Conservation (phyloP, 2,113 vertebrate genomes). For the Bettongia penicillata region DNA sequence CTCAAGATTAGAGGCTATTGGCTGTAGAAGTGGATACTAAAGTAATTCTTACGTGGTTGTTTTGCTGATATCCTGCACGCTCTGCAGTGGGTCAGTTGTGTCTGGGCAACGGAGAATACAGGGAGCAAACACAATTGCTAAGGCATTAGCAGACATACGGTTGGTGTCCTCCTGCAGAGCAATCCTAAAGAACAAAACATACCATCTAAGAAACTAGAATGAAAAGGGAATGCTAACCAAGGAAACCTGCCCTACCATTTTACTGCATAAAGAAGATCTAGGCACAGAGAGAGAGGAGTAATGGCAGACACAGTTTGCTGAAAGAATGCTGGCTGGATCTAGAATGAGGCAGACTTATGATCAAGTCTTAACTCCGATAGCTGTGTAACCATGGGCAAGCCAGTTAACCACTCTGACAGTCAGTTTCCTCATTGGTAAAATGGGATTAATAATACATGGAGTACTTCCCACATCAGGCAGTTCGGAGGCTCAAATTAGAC, state of each 20-base stretch:
- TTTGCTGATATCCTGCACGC: conserved; percentile 97
- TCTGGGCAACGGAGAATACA: conserved; percentile 98
- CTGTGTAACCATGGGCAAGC: not conserved
- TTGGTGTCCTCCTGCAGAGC: conserved; percentile 97
- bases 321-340: not conserved
- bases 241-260: not conserved
- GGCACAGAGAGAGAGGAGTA: not conserved
- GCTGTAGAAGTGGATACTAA: not conserved
- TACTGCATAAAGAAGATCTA: not conserved
- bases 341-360: not conserved
- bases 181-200: conserved; percentile 86
- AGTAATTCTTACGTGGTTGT: conserved; percentile 93
- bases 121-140: conserved; percentile 98
- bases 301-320: not conserved
- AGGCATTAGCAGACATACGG: conserved; percentile 97
- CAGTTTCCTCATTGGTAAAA: not conserved
- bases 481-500: not conserved
- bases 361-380: not conserved
- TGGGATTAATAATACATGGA: not conserved
- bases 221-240: conserved; percentile 5
- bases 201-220: conserved; percentile 26
- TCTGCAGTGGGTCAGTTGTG: conserved; percentile 95
- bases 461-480: not conserved
- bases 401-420: not conserved
- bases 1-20: conserved; percentile 11